Conservation (phyloP, 2,888 invertebrate species). For the Troides aeacus region DNA sequence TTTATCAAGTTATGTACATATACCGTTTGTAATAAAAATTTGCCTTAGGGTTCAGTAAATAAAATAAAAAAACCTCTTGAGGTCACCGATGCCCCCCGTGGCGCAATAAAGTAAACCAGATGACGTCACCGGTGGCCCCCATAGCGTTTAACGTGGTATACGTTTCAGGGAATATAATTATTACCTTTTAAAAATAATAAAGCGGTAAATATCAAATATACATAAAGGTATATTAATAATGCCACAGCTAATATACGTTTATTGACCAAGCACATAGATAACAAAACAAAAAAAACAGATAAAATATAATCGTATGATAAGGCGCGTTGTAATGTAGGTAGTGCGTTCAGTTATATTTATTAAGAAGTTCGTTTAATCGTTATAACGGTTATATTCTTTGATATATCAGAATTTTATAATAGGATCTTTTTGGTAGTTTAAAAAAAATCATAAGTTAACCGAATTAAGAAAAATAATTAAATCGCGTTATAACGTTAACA, state of each 20-base stretch:
- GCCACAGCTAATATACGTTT: neutral
- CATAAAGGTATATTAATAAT: neutral
- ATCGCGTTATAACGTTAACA: constrained; percentile 19
- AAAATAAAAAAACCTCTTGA: no score
- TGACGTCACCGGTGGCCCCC: no score
- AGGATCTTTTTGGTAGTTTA: no score
- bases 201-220: neutral
- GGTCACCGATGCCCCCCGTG: no score
- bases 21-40: no score
- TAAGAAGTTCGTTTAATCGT: neutral
- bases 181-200: constrained; percentile 2
- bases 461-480: neutral
- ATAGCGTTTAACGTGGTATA: no score
- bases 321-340: constrained; percentile 4
- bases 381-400: constrained; percentile 2
- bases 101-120: no score
- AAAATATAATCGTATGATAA: neutral
- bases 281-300: neutral
- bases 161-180: constrained; percentile 1
- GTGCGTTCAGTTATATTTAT: no score
- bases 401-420: no score
- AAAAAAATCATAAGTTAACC: no score
- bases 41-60: no score
- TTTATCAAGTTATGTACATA: no score
- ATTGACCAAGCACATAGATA: neutral